Percentiles rank a stretch among this genome's conserved stretches.
These are phyloP conservation scores for Neoarius graeffei DNA, from an alignment of 2,113 vertebrate genomes.

Conservation along the genomic window DNA sequence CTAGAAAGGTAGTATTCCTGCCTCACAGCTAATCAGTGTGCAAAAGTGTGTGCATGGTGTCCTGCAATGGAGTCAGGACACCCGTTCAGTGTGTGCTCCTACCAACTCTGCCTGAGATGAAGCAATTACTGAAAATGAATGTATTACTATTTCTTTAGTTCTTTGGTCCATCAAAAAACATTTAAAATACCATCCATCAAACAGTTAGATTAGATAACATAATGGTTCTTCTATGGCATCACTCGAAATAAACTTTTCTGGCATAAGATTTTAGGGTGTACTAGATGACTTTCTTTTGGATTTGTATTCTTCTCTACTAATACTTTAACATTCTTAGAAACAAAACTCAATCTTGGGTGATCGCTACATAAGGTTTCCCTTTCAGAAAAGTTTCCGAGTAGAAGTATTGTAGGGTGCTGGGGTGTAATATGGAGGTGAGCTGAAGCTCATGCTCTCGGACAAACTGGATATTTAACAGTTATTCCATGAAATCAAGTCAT, in stretches of 20 bases:
- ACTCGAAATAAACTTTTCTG: background rate
- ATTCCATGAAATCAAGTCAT: too few relatives aligned
- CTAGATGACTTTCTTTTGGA: background rate
- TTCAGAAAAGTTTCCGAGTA: background rate
- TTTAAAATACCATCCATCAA: background rate
- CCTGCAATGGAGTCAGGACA: too few relatives aligned
- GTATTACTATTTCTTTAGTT: background rate
- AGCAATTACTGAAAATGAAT: background rate
- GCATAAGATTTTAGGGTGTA: background rate
- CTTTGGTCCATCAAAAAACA: background rate
- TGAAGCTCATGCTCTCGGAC: background rate
- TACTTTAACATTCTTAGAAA: background rate
- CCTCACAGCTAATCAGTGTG: background rate
- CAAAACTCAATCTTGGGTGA: background rate
- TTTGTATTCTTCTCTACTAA: background rate
- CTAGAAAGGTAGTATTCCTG: background rate
- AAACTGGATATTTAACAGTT: background rate
- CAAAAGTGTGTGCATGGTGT: background rate
- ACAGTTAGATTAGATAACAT: background rate
- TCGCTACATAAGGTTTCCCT: background rate
- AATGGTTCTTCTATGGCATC: background rate
- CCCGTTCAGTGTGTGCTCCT: background rate
- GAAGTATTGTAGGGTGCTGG: background rate
- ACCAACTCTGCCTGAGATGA: background rate
- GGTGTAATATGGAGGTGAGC: background rate